These are phyloP conservation scores for Melanaphis sacchari DNA, from an alignment of 1,140 invertebrate genomes.

Conservation along the genomic window DNA sequence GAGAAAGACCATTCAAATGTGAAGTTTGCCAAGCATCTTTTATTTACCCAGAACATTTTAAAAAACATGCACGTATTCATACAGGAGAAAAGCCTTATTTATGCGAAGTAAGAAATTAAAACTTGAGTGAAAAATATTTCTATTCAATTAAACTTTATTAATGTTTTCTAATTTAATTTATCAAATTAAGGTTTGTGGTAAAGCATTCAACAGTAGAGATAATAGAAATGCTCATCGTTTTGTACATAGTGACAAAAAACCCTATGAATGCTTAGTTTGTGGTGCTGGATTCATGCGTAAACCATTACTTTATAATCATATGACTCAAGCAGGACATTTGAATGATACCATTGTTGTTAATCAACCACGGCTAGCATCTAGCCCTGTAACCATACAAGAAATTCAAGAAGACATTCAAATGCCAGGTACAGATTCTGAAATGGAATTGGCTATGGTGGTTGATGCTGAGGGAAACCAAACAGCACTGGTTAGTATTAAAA, in stretches of 20 bases:
- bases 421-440: constrained; percentile 63
- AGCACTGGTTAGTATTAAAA: constrained; percentile 57
- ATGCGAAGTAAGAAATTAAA: constrained; percentile 70
- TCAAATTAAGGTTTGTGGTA: constrained; percentile 77
- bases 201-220: constrained; percentile 82
- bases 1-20: constrained; percentile 79
- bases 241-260: constrained; percentile 85
- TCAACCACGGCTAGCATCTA: constrained; percentile 73
- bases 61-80: constrained; percentile 81
- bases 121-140: not conserved
- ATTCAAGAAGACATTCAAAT: constrained; percentile 65
- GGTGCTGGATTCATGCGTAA: constrained; percentile 85
- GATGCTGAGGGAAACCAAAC: constrained; percentile 61
- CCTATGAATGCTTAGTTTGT: constrained; percentile 83
- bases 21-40: constrained; percentile 77
- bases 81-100: constrained; percentile 79
- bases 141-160: not conserved
- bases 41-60: constrained; percentile 84
- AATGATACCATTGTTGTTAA: constrained; percentile 82
- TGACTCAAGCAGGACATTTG: constrained; percentile 74
- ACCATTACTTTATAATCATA: constrained; percentile 79
- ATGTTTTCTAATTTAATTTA: constrained; percentile 52
- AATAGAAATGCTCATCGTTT: constrained; percentile 85
- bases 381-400: constrained; percentile 62
- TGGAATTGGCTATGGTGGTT: constrained; percentile 64